phyloP scores from a whole-genome alignment of 2,888 invertebrate species.

The Petrophora chlorosata region DNA sequence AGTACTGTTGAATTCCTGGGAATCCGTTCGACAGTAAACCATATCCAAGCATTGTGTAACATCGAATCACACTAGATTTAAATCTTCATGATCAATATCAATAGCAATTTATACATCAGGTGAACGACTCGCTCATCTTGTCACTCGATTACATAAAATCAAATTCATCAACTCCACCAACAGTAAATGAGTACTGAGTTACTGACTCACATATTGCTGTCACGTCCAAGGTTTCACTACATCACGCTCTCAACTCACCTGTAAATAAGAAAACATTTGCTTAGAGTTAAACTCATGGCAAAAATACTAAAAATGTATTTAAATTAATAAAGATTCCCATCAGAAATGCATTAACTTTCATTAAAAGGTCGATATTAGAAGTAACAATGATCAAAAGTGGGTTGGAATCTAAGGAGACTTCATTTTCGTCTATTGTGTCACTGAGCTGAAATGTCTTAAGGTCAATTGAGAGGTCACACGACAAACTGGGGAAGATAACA shows the following conservation, averaged over 20 bases:
- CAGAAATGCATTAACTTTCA: conserved; percentile 9
- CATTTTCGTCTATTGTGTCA: conserved; percentile 57
- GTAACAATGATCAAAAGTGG: conserved; percentile 28
- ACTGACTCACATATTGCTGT: conserved; percentile 39
- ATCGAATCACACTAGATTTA: conserved; percentile 11
- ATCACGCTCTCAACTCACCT: conserved; percentile 45
- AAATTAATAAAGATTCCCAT: conserved; percentile 2
- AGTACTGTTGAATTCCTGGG: conserved; percentile 61
- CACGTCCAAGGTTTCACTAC: conserved; percentile 50
- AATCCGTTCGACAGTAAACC: conserved; percentile 40
- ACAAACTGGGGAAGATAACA: conserved; percentile 57
- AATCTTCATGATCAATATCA: conserved; percentile 17
- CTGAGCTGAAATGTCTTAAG: conserved; percentile 49
- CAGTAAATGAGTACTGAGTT: no score
- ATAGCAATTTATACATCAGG: conserved; percentile 19
- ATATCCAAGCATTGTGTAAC: conserved; percentile 19
- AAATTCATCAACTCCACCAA: no score
- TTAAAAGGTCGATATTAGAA: conserved; percentile 25
- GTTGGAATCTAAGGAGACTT: conserved; percentile 22
- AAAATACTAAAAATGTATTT: neutral
- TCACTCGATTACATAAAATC: no score
- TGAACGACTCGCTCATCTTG: no score
- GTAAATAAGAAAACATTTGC: conserved; percentile 39
- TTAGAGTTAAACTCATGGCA: conserved; percentile 9
- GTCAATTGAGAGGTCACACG: conserved; percentile 70